A percentile compares a stretch with the other conserved stretches of the same genome.
These are phyloP conservation scores for Plemyria rubiginata DNA, from an alignment of 2,888 invertebrate genomes.

Conservation along the genomic window DNA sequence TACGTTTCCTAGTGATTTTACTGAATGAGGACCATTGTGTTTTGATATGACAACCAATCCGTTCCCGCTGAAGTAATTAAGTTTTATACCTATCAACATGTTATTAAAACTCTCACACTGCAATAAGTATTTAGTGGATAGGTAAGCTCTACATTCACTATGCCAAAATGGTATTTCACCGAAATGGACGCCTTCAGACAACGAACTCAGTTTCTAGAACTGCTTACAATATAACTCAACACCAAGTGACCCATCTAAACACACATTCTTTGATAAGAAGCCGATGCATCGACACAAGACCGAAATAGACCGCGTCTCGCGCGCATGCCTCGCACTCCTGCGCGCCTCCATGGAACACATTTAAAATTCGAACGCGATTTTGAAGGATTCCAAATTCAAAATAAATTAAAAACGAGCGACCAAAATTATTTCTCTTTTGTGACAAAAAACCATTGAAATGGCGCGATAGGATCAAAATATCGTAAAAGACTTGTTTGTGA, in stretches of 20 bases:
- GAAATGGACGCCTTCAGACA: not conserved
- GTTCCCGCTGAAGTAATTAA: too few relatives aligned
- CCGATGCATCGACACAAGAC: conserved; percentile 66
- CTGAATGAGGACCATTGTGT: too few relatives aligned
- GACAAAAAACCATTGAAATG: conserved; percentile 42
- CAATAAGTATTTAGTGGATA: too few relatives aligned
- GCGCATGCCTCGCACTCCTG: conserved; percentile 65
- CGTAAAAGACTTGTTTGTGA: conserved; percentile 28
- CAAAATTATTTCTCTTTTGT: conserved; percentile 21
- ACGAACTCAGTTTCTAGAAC: not conserved
- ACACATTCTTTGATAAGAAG: conserved; percentile 69
- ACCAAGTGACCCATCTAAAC: conserved; percentile 41
- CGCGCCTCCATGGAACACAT: conserved; percentile 59
- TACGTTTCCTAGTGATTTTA: too few relatives aligned
- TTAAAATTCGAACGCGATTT: conserved; percentile 46
- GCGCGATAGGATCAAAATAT: conserved; percentile 36
- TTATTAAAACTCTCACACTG: too few relatives aligned
- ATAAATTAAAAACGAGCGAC: conserved; percentile 6
- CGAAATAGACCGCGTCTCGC: conserved; percentile 74
- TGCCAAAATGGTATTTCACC: not conserved
- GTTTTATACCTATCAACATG: too few relatives aligned
- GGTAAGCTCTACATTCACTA: too few relatives aligned
- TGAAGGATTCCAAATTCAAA: conserved; percentile 17
- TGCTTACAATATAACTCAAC: not conserved
- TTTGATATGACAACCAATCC: too few relatives aligned